Evolutionary conservation across 2,797 vertebrate genomes (phyloP).

Genomic region (Iguana delicatissima): DNA sequence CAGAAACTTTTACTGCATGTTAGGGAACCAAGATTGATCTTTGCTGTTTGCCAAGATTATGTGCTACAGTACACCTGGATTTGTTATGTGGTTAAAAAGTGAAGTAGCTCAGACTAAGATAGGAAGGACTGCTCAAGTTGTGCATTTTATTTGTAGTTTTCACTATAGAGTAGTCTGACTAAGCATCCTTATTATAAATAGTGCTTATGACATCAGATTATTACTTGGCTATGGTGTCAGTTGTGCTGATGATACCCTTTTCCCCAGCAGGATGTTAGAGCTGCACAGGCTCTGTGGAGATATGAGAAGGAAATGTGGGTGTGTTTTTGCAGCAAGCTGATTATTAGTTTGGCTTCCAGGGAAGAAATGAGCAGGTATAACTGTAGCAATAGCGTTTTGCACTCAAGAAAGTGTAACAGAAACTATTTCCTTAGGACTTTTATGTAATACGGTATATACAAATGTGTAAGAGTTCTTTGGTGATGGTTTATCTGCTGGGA

Average conservation of each 20-base stretch:
- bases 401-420: not conserved
- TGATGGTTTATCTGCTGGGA: not conserved
- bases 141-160: not conserved
- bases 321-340: constrained; percentile 1
- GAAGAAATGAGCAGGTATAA: not conserved
- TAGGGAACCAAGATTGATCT: not conserved
- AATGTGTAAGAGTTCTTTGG: not conserved
- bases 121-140: not conserved
- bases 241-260: constrained; percentile 21
- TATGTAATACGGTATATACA: not conserved
- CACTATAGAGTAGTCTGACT: not conserved
- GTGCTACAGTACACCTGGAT: not conserved
- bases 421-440: not conserved
- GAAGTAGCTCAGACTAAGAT: not conserved
- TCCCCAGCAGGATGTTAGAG: not conserved
- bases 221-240: not conserved
- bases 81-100: not conserved
- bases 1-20: not conserved
- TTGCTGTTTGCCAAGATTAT: not conserved
- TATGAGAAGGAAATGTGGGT: not conserved
- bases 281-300: not conserved
- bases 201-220: constrained; percentile 19
- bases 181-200: not conserved
- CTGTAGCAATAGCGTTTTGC: constrained; percentile 17
- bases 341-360: not conserved